Evolutionary conservation across 2,888 invertebrate species (phyloP).

Genomic region (Scaptomyza reducta): DNA sequence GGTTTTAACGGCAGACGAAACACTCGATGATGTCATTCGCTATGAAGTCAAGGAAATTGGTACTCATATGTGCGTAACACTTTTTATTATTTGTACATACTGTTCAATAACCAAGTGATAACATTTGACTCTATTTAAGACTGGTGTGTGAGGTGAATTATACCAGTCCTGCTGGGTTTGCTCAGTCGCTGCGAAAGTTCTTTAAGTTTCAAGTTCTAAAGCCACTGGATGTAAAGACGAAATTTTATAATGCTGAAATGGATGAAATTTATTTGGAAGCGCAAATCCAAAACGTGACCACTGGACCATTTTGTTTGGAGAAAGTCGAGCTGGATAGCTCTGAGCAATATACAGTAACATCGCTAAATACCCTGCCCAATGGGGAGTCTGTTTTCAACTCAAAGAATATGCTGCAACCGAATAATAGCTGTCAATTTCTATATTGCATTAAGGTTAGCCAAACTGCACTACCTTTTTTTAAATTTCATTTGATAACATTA

Average conservation of each 20-base stretch:
- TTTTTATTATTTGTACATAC: not conserved
- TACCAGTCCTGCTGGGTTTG: slow-evolving; percentile 89
- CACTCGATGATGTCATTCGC: slow-evolving; percentile 97
- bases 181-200: slow-evolving; percentile 96
- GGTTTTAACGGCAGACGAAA: slow-evolving; percentile 90
- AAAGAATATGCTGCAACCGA: slow-evolving; percentile 92
- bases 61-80: slow-evolving; percentile 93
- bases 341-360: slow-evolving; percentile 92
- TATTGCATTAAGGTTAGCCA: slow-evolving; percentile 91
- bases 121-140: slow-evolving; percentile 84
- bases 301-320: slow-evolving; percentile 96
- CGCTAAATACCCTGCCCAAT: slow-evolving; percentile 88
- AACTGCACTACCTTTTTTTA: too few species aligned
- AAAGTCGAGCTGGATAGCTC: slow-evolving; percentile 97
- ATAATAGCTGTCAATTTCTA: slow-evolving; percentile 96
- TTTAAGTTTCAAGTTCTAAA: slow-evolving; percentile 99
- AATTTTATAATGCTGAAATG: slow-evolving; percentile 97
- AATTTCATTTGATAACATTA: not conserved
- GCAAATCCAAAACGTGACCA: slow-evolving; percentile 96
- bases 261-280: slow-evolving; percentile 90
- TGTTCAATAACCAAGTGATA: not conserved
- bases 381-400: slow-evolving; percentile 91
- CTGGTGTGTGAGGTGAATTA: slow-evolving; percentile 98
- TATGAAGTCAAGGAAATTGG: slow-evolving; percentile 99
- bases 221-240: slow-evolving; percentile 98